Conservation (phyloP, 2,888 invertebrate species). For the Eubasilissa splendida region DNA sequence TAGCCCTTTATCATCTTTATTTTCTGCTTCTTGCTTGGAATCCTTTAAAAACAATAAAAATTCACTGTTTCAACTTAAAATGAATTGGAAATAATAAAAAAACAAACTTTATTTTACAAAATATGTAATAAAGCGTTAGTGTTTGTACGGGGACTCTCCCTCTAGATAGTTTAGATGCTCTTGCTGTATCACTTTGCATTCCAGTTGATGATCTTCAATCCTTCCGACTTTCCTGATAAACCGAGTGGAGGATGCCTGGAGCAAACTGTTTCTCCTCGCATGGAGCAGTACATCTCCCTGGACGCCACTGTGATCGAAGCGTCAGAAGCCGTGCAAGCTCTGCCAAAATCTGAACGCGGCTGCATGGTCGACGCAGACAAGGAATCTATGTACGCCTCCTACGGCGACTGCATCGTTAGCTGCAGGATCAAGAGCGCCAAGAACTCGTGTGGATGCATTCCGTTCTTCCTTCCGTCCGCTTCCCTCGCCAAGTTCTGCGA, state of each 20-base stretch:
- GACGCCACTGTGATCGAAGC: slow-evolving; percentile 60
- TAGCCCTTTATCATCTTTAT: too few relatives aligned
- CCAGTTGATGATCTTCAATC: slow-evolving; percentile 72
- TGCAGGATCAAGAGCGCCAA: slow-evolving; percentile 72
- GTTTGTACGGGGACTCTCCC: too few relatives aligned
- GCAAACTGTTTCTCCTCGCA: slow-evolving; percentile 60
- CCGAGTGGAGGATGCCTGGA: slow-evolving; percentile 71
- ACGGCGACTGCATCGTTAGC: slow-evolving; percentile 74
- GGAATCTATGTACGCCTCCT: slow-evolving; percentile 67
- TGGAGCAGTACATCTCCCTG: slow-evolving; percentile 60
- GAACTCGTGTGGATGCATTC: slow-evolving; percentile 72
- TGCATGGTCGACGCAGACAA: slow-evolving; percentile 76
- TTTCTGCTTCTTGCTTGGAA: too few relatives aligned
- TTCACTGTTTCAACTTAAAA: too few relatives aligned
- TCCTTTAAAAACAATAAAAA: too few relatives aligned
- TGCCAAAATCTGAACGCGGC: slow-evolving; percentile 67
- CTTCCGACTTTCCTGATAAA: slow-evolving; percentile 75
- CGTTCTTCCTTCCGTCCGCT: slow-evolving; percentile 72
- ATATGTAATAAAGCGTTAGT: too few relatives aligned
- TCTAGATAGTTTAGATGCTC: too few relatives aligned
- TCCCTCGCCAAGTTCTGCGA: slow-evolving; percentile 68
- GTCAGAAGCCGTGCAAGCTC: slow-evolving; percentile 68
- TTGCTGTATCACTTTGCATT: slow-evolving; percentile 48
- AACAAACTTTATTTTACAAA: too few relatives aligned
- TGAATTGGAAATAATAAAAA: too few relatives aligned